phyloP scores from a whole-genome alignment of 2,113 vertebrate species.

The Astatotilapia flaviijosephi region DNA sequence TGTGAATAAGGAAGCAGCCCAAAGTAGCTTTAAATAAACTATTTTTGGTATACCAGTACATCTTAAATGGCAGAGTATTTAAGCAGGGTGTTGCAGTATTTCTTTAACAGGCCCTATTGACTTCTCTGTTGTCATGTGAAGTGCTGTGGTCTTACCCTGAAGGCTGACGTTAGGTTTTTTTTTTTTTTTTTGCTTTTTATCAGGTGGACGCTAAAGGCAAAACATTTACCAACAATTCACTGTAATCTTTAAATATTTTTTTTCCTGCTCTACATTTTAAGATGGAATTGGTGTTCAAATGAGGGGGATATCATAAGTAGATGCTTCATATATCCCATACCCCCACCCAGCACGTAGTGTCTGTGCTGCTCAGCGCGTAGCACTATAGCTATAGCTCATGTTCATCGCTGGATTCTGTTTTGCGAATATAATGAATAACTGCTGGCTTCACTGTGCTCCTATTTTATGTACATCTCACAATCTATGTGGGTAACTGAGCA shows the following conservation, averaged over 20 bases:
- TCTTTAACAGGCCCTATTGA: neutral
- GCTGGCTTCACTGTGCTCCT: neutral
- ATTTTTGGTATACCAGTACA: neutral
- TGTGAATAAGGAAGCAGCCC: neutral
- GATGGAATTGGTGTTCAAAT: neutral
- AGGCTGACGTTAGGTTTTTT: neutral
- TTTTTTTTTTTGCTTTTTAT: neutral
- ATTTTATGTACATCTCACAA: neutral
- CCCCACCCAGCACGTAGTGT: neutral
- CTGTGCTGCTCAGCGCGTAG: neutral
- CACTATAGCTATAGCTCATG: neutral
- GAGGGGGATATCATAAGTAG: neutral
- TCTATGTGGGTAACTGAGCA: neutral
- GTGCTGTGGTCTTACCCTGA: neutral
- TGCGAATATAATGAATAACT: neutral
- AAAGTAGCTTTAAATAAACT: neutral
- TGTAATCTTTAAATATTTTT: neutral
- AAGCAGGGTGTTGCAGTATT: neutral
- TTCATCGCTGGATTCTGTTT: neutral
- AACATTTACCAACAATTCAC: neutral
- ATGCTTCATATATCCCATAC: neutral
- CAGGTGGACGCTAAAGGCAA: neutral
- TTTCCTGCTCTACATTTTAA: neutral
- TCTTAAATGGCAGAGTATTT: neutral
- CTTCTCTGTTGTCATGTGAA: neutral